Conservation (phyloP, 1,140 invertebrate genomes). For the Zaprionus capensis region DNA sequence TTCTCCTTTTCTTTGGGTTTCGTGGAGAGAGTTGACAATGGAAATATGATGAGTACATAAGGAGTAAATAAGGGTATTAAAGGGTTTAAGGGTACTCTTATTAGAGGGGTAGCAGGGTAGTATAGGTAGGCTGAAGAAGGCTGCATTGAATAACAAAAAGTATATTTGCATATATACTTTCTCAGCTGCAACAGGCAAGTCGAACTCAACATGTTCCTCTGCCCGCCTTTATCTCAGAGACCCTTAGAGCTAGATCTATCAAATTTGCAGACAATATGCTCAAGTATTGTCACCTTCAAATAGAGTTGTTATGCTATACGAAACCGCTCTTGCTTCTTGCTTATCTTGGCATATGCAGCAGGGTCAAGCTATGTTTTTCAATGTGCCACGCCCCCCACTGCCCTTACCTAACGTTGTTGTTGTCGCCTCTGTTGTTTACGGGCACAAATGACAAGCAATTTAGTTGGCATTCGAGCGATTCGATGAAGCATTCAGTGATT, state of each 20-base stretch:
- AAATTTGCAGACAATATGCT: background rate
- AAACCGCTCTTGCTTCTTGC: background rate
- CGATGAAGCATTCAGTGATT: slow-evolving; percentile 48
- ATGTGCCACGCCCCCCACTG: slow-evolving; percentile 15
- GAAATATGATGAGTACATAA: background rate
- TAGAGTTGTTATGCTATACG: too few species aligned
- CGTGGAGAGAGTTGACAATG: background rate
- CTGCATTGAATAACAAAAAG: rapidly evolving
- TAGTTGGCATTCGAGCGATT: slow-evolving; percentile 51
- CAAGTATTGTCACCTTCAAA: too few species aligned
- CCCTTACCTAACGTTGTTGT: background rate
- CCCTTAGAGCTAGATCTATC: background rate
- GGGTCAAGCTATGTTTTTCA: slow-evolving; percentile 35
- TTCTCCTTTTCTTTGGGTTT: background rate
- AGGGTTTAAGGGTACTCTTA: too few species aligned
- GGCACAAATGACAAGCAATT: slow-evolving; percentile 48
- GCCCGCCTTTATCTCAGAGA: background rate
- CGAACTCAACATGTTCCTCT: background rate
- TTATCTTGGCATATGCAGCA: background rate
- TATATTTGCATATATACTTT: too few species aligned
- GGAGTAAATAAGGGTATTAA: too few species aligned
- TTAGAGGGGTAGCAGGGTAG: too few species aligned
- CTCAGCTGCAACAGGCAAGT: too few species aligned
- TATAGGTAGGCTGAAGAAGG: too few species aligned
- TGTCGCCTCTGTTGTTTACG: background rate